These are phyloP conservation scores for Neomorphus geoffroyi DNA, from an alignment of 2,797 vertebrate species.

Conservation along the genomic window DNA sequence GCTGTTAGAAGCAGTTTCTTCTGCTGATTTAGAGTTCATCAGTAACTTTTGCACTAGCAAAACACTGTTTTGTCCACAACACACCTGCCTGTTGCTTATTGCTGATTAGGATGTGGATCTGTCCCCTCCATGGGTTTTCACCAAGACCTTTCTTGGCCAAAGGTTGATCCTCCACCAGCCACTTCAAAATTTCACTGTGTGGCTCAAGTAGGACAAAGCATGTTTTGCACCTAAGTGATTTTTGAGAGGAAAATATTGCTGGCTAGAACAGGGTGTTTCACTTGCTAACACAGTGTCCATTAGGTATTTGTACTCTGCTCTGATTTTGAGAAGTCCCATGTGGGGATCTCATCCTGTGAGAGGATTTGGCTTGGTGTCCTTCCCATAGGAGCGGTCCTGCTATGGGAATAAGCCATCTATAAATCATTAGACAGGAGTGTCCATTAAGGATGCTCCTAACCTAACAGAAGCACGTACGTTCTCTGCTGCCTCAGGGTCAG, in stretches of 20 bases:
- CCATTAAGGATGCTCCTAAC: not conserved
- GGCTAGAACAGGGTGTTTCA: not conserved
- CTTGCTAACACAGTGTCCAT: not conserved
- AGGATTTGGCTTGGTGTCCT: not conserved
- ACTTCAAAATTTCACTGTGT: not conserved
- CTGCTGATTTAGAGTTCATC: not conserved
- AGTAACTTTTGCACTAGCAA: not conserved
- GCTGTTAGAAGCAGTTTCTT: not conserved
- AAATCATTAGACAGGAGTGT: not conserved
- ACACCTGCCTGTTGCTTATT: not conserved
- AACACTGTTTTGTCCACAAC: not conserved
- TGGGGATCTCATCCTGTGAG: no score
- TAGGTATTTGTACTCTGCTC: not conserved
- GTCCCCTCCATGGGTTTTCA: not conserved
- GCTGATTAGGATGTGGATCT: not conserved
- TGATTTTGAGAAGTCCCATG: not conserved
- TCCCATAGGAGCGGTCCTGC: not conserved
- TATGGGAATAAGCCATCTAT: not conserved
- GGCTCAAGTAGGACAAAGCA: not conserved
- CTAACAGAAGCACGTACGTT: not conserved
- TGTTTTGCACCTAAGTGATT: not conserved
- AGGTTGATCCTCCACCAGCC: not conserved
- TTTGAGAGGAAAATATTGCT: not conserved
- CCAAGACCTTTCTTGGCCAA: rapidly evolving
- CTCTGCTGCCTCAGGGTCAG: not conserved